Base-by-base conservation (phyloP, 2,113 vertebrate species). In the Leptocoma aspasia region DNA sequence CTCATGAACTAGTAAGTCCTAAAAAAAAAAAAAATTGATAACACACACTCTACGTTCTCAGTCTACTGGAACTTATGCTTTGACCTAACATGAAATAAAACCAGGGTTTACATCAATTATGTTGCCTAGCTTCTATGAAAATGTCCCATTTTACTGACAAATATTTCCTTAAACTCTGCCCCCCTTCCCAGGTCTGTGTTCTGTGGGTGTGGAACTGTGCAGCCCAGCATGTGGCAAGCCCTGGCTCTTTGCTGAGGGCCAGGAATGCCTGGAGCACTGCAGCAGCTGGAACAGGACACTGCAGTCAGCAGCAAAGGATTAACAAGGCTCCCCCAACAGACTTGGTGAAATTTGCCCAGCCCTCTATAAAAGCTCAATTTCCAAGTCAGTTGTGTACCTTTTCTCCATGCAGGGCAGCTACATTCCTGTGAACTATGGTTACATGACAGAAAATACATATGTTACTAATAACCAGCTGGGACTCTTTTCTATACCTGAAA, bases 191-290 rank as follows among this genome's bases (percentile, higher is more conserved):
- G 96, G 64, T 94, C 93, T 11, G 49, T 50, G 39, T 97, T 96
- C 92, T 96, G 95, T 1, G 90, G 96, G 50, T 89, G 80, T 39
- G 94, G 95, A 13, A 31, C 75, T 0, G 93, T 96, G 64, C 45
- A 6, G 64, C 45, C 79, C 0, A 66, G 71, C 54, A 88, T 4
- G 1, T 96, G 96, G 95, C 96, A 97, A 88, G 37, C 63, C 35
- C 87, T 96, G 75, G 42, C 5, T 1, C 33, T 49, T 7, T 97
- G 96, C 88, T 95, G 92, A 91, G n/a, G 0, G 16, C 0, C 3
- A 78, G 54, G 11, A 52, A 8, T 5, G 6, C 37, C 1, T 18
- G n/a, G 26, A 10, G 5, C 17, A 1, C 60, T 15, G 19, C 4
- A 14, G 37, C 24, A 0, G 6, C 54, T 69, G 82, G 8, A 56